Percentiles rank a stretch among this genome's conserved stretches.
Conservation (phyloP, 2,888 invertebrate species). For the Ganaspis brasiliensis region DNA sequence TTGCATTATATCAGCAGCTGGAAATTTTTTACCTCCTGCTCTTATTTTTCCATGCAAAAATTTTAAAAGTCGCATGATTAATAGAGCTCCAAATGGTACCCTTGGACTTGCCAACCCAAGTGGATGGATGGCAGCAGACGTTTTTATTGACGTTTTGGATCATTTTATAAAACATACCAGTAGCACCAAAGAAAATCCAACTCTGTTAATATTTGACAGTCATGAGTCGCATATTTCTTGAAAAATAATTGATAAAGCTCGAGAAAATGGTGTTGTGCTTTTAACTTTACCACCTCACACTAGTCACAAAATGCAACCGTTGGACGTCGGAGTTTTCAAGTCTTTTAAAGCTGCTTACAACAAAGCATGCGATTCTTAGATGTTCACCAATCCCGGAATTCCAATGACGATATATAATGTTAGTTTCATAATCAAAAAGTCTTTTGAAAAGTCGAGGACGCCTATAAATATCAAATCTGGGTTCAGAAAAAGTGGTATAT, state of each 20-base stretch:
- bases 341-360: slow-evolving; percentile 62
- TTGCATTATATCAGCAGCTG: too few species aligned
- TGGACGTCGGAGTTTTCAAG: slow-evolving; percentile 67
- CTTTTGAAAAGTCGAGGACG: slow-evolving; percentile 72
- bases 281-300: slow-evolving; percentile 73
- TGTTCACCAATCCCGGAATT: slow-evolving; percentile 75
- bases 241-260: slow-evolving; percentile 64
- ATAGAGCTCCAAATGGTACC: slow-evolving; percentile 50
- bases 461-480: slow-evolving; percentile 72
- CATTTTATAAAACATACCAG: slow-evolving; percentile 70
- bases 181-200: slow-evolving; percentile 64
- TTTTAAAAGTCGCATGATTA: slow-evolving; percentile 51
- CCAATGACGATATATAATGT: slow-evolving; percentile 77
- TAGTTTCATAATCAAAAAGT: slow-evolving; percentile 71
- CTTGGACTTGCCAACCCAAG: slow-evolving; percentile 54
- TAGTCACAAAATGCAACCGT: slow-evolving; percentile 72
- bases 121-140: slow-evolving; percentile 58
- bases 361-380: slow-evolving; percentile 62
- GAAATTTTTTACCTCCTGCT: too few species aligned
- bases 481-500: slow-evolving; percentile 74
- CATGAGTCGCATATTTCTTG: slow-evolving; percentile 60
- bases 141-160: slow-evolving; percentile 59
- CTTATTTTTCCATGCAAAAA: slow-evolving; percentile 61
- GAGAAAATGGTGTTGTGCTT: slow-evolving; percentile 69
- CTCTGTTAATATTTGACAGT: slow-evolving; percentile 68